Evolutionary conservation across 2,888 invertebrate species (phyloP).

Genomic region (Ecliptopera silaceata): DNA sequence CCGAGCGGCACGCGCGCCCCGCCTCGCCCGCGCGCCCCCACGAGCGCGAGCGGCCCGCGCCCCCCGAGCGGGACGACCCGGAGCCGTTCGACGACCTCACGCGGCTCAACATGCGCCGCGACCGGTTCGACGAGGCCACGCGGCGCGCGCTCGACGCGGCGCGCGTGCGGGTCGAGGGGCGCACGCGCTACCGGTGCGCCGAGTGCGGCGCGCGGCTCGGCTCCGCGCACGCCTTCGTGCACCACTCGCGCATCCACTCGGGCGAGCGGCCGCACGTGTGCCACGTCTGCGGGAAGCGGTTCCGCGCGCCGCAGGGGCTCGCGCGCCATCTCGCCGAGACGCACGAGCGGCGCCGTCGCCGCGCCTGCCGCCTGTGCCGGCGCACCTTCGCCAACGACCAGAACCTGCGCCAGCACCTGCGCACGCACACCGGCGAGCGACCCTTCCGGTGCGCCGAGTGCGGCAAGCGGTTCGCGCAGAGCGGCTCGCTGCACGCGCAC

Average conservation of each 20-base stretch:
- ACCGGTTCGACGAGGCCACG: conserved; percentile 61
- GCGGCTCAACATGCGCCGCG: conserved; percentile 61
- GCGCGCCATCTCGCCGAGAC: conserved; percentile 85
- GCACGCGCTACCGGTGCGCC: conserved; percentile 80
- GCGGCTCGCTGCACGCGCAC: conserved; percentile 85
- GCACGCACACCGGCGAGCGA: conserved; percentile 84
- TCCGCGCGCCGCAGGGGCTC: conserved; percentile 85
- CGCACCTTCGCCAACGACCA: conserved; percentile 84
- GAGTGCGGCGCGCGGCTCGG: conserved; percentile 74
- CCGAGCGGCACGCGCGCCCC: conserved; percentile 30
- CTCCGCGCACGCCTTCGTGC: conserved; percentile 84
- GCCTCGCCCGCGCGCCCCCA: conserved; percentile 42
- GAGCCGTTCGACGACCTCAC: conserved; percentile 65
- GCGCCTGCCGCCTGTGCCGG: conserved; percentile 80
- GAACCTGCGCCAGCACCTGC: conserved; percentile 82
- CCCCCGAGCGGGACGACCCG: conserved; percentile 45
- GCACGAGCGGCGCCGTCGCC: conserved; percentile 84
- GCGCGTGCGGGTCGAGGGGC: conserved; percentile 59
- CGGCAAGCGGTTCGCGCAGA: conserved; percentile 86
- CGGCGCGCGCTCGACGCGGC: conserved; percentile 56
- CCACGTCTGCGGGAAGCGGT: conserved; percentile 86
- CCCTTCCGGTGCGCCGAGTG: conserved; percentile 83
- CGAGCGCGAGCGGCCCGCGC: conserved; percentile 52
- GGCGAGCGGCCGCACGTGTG: conserved; percentile 86
- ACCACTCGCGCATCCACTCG: conserved; percentile 85